These are phyloP conservation scores for Caradrina kadenii DNA, from an alignment of 2,888 invertebrate species.

Conservation along the genomic window DNA sequence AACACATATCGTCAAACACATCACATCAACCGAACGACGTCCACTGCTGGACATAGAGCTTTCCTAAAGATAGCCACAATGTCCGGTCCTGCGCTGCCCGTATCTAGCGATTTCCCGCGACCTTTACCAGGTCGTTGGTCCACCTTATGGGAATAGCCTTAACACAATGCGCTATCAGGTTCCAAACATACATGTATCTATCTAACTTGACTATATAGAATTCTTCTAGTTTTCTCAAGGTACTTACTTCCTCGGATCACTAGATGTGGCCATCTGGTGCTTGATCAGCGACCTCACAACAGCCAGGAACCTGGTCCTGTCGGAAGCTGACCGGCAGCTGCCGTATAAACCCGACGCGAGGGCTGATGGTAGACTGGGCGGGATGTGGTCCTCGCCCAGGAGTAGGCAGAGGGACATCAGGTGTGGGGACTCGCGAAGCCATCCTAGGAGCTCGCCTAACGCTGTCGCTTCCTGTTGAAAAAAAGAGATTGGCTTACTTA, in stretches of 20 bases:
- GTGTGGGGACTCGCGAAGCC: conserved; percentile 86
- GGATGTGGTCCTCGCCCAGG: conserved; percentile 85
- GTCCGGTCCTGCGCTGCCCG: too few relatives aligned
- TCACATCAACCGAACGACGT: too few relatives aligned
- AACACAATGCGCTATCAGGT: too few relatives aligned
- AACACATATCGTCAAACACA: too few relatives aligned
- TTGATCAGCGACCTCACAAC: conserved; percentile 84
- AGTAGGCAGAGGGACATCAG: conserved; percentile 85
- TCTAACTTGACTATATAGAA: too few relatives aligned
- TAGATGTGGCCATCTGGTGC: conserved; percentile 82
- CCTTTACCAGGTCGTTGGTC: too few relatives aligned
- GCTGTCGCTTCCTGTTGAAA: conserved; percentile 82
- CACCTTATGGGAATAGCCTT: too few relatives aligned
- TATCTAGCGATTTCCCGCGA: too few relatives aligned
- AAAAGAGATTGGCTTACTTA: neutral
- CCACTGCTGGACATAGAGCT: too few relatives aligned
- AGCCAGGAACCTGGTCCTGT: conserved; percentile 80
- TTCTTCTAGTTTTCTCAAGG: too few relatives aligned
- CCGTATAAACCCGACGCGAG: conserved; percentile 86
- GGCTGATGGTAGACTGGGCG: conserved; percentile 78
- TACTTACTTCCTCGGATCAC: conserved; percentile 86
- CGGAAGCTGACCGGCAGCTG: conserved; percentile 79
- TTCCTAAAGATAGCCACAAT: too few relatives aligned
- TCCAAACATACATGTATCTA: too few relatives aligned
- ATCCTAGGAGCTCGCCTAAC: conserved; percentile 85